Conservation (phyloP, 2,797 vertebrate species). For the Botia almorhae region DNA sequence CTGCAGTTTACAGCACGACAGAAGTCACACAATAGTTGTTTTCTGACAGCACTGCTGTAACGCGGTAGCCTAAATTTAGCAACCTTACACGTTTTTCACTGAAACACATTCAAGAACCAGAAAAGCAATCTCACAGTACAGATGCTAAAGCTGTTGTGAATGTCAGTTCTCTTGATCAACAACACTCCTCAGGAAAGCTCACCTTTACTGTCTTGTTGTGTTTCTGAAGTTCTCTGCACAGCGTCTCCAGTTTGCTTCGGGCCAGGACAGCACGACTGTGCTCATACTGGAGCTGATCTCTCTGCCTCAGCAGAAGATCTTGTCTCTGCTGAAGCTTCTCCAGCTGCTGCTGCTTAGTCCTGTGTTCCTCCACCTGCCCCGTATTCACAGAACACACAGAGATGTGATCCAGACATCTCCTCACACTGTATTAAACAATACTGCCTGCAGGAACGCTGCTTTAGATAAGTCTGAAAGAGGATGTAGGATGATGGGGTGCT, state of each 20-base stretch:
- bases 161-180: not conserved
- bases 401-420: not conserved
- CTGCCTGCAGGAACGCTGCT: slow-evolving; percentile 12
- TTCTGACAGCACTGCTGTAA: too few relatives aligned
- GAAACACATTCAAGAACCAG: too few relatives aligned
- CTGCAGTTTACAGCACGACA: too few relatives aligned
- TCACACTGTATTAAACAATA: slow-evolving; percentile 7
- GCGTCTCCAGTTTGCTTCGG: slow-evolving; percentile 86
- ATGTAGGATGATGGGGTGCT: not conserved
- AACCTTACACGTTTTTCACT: too few relatives aligned
- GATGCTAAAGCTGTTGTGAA: not conserved
- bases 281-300: slow-evolving; percentile 85
- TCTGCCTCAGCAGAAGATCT: slow-evolving; percentile 80
- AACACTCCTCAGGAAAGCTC: not conserved
- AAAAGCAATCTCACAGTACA: too few relatives aligned
- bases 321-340: slow-evolving; percentile 82
- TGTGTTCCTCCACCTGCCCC: slow-evolving; percentile 80
- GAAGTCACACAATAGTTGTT: too few relatives aligned
- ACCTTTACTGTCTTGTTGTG: slow-evolving; percentile 81
- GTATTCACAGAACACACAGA: slow-evolving; percentile 30
- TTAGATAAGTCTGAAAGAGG: not conserved
- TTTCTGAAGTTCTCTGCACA: slow-evolving; percentile 91
- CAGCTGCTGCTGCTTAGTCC: slow-evolving; percentile 80
- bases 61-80: too few relatives aligned
- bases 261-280: slow-evolving; percentile 82